Conservation (phyloP, 2,113 vertebrate genomes). For the Empidonax alnorum region DNA sequence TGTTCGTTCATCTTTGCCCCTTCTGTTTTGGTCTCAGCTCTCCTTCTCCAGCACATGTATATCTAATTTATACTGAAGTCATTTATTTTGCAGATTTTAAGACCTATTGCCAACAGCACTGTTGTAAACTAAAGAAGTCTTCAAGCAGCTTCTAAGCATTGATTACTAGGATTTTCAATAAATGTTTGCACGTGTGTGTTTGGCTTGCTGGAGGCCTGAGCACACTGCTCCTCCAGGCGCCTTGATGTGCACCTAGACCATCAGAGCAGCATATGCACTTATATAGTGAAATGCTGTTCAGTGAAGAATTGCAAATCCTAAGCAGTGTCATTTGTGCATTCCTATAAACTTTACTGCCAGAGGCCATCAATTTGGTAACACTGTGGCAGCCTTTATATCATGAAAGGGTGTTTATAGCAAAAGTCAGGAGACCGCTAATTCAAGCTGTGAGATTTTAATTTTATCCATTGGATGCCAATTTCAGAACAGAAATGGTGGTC, state of each 20-base stretch:
- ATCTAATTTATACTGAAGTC: not conserved
- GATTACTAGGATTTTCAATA: not conserved
- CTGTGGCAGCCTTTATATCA: not conserved
- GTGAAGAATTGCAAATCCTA: not conserved
- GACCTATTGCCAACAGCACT: not conserved
- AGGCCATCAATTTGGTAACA: not conserved
- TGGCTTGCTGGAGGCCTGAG: not conserved
- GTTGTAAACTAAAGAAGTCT: not conserved
- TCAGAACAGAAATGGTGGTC: not conserved
- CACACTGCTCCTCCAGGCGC: not conserved
- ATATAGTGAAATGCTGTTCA: not conserved
- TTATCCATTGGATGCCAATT: not conserved
- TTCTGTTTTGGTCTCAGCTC: not conserved
- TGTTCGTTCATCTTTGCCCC: not conserved
- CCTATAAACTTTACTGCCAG: not conserved
- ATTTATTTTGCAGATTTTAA: not conserved
- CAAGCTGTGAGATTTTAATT: not conserved
- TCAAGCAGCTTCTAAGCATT: not conserved
- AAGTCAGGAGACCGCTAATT: not conserved
- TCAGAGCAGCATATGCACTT: not conserved
- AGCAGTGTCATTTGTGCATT: not conserved
- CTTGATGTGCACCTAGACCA: not conserved
- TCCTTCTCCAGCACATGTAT: not conserved
- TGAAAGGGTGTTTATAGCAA: not conserved
- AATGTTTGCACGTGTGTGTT: not conserved